Conservation (phyloP, 2,113 vertebrate genomes). For the Halcyon senegalensis region DNA sequence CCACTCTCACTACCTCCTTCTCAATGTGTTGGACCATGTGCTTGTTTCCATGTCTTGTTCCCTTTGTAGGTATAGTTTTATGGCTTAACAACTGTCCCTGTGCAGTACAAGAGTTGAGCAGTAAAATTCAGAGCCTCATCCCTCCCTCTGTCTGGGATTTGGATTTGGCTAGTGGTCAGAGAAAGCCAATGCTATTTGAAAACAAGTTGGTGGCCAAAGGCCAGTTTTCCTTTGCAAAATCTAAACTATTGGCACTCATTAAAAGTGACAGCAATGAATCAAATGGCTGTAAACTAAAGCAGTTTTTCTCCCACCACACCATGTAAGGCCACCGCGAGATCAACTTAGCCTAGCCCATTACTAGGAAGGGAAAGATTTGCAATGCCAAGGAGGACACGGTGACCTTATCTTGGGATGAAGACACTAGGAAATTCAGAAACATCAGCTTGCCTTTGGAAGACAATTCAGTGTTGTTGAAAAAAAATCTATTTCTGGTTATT, state of each 20-base stretch:
- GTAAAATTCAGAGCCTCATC: background rate
- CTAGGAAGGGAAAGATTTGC: background rate
- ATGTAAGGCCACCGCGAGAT: background rate
- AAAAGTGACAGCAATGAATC: conserved; percentile 1
- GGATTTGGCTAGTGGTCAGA: background rate
- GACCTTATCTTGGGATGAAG: conserved; percentile 21
- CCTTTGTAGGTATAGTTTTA: background rate
- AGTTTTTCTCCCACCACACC: background rate
- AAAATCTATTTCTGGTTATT: conserved; percentile 46
- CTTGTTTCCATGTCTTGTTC: background rate
- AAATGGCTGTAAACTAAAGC: background rate
- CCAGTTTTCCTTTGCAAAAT: conserved; percentile 31
- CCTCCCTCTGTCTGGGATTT: background rate
- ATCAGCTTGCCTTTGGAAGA: background rate
- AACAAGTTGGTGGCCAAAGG: conserved; percentile 3
- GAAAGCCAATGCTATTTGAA: background rate
- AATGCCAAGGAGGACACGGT: background rate
- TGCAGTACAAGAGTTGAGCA: background rate
- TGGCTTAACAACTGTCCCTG: background rate
- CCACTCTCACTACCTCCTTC: rapidly evolving
- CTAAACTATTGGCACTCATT: background rate
- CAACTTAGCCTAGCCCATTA: background rate
- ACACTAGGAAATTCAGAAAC: conserved; percentile 19
- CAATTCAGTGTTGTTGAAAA: background rate
- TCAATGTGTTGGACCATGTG: rapidly evolving